Conservation (phyloP, 2,113 vertebrate species). For the Channa argus region DNA sequence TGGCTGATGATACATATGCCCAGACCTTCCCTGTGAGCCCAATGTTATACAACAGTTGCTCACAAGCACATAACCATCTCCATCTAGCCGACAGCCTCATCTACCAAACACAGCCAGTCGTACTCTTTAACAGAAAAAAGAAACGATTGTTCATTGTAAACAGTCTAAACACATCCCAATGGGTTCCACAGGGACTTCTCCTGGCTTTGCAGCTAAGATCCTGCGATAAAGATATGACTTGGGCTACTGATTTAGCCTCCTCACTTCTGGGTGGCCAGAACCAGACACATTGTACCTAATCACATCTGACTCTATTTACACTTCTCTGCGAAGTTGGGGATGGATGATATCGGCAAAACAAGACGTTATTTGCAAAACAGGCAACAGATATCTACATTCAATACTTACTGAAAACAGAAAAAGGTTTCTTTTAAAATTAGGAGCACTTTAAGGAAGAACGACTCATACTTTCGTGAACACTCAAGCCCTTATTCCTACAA, state of each 20-base stretch:
- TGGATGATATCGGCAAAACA: slow-evolving; percentile 53
- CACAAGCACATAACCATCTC: background rate
- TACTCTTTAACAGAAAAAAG: slow-evolving; percentile 28
- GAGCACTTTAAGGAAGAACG: background rate
- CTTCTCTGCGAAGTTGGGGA: slow-evolving; percentile 40
- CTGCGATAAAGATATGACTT: slow-evolving; percentile 65
- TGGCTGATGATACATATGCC: background rate
- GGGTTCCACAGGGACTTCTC: slow-evolving; percentile 52
- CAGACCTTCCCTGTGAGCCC: background rate
- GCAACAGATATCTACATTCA: slow-evolving; percentile 10
- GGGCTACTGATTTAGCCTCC: slow-evolving; percentile 60
- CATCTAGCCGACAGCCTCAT: slow-evolving; percentile 16
- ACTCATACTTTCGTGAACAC: slow-evolving; percentile 9
- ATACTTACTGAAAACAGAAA: slow-evolving; percentile 1
- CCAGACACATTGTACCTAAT: slow-evolving; percentile 49
- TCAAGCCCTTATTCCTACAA: slow-evolving; percentile 37
- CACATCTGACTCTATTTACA: slow-evolving; percentile 74
- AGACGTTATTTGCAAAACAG: slow-evolving; percentile 41
- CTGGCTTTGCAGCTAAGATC: slow-evolving; percentile 56
- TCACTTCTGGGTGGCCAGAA: slow-evolving; percentile 72
- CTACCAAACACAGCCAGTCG: slow-evolving; percentile 3
- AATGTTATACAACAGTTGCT: background rate
- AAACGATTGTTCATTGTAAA: slow-evolving; percentile 57
- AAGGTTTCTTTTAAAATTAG: slow-evolving; percentile 6
- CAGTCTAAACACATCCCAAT: slow-evolving; percentile 38